These are phyloP conservation scores for Ypsolopha sequella DNA, from an alignment of 2,888 invertebrate genomes.

Conservation along the genomic window DNA sequence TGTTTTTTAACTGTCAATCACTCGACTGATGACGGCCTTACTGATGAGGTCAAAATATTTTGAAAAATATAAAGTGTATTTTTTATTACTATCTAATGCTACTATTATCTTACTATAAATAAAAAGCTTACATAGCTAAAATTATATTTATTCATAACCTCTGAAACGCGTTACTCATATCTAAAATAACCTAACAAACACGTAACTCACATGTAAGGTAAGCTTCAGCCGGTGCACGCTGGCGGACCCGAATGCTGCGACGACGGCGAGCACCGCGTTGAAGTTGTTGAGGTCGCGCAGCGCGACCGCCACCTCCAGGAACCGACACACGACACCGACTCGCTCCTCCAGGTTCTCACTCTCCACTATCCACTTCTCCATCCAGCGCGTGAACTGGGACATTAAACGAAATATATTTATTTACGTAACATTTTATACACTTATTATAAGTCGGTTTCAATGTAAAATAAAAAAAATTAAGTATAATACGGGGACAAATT, in stretches of 20 bases:
- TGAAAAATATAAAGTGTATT: too few relatives aligned
- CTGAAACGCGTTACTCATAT: too few relatives aligned
- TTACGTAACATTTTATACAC: too few relatives aligned
- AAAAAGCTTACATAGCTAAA: too few relatives aligned
- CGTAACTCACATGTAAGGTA: constrained; percentile 77
- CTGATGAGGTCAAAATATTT: too few relatives aligned
- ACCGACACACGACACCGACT: constrained; percentile 87
- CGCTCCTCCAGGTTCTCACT: constrained; percentile 97
- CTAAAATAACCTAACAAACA: background rate
- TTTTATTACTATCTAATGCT: too few relatives aligned
- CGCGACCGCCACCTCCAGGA: constrained; percentile 94
- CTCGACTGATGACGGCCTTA: too few relatives aligned
- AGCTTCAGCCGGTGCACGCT: constrained; percentile 89
- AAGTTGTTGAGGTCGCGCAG: constrained; percentile 98
- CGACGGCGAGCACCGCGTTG: constrained; percentile 95
- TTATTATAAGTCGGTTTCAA: too few relatives aligned
- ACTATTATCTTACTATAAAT: too few relatives aligned
- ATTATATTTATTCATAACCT: too few relatives aligned
- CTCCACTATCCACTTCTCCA: constrained; percentile 96
- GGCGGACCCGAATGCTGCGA: constrained; percentile 92
- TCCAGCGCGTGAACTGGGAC: constrained; percentile 91
- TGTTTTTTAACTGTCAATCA: too few relatives aligned
- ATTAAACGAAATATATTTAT: background rate
- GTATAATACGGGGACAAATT: background rate
- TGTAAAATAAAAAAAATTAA: too few relatives aligned